Evolutionary conservation across 2,797 vertebrate genomes (phyloP).

Genomic region (Rhinatrema bivittatum): DNA sequence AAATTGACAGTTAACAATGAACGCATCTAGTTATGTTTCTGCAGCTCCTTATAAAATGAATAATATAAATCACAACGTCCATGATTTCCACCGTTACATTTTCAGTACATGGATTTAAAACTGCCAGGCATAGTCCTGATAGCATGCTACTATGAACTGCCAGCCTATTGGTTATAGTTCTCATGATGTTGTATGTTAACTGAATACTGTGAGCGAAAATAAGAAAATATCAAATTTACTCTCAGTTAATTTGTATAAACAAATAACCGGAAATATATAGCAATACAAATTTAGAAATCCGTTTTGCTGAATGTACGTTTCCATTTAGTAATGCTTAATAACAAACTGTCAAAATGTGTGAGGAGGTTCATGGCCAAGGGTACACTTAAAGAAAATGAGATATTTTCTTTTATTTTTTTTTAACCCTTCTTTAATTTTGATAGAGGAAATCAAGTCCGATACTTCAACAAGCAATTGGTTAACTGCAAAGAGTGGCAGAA

Average conservation of each 20-base stretch:
- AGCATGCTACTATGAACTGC: slow-evolving; percentile 17
- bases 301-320: not conserved
- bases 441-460: slow-evolving; percentile 86
- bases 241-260: no score
- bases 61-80: no score
- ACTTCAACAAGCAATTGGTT: slow-evolving; percentile 94
- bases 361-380: slow-evolving; percentile 66
- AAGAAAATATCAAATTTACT: no score
- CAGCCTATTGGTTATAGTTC: slow-evolving; percentile 29
- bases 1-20: no score
- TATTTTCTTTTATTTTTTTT: slow-evolving; percentile 41
- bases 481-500: slow-evolving; percentile 95
- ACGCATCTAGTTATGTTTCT: no score
- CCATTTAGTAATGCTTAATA: slow-evolving; percentile 27
- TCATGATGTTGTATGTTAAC: slow-evolving; percentile 11
- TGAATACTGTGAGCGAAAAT: slow-evolving; percentile 31
- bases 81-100: no score
- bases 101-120: no score
- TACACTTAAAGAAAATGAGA: slow-evolving; percentile 45
- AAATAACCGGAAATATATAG: no score
- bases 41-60: no score
- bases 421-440: slow-evolving; percentile 59
- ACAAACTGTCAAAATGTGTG: slow-evolving; percentile 39
- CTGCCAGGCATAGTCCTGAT: slow-evolving; percentile 12
- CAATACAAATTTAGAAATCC: not conserved